These are phyloP conservation scores for Cerastoderma edule DNA, from an alignment of 2,888 invertebrate genomes.

Conservation along the genomic window DNA sequence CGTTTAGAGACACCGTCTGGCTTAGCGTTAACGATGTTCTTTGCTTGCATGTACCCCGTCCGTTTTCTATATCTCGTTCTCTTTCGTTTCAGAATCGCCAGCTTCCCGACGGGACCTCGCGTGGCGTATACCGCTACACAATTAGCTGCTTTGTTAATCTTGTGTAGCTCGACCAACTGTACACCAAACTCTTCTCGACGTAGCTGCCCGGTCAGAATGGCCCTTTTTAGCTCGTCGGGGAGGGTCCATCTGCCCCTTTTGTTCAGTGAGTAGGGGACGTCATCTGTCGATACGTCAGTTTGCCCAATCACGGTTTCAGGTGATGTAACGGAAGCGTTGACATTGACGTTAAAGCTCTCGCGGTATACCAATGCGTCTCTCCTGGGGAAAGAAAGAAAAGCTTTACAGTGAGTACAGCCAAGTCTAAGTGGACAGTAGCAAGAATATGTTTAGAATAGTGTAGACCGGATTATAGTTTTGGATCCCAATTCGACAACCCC, in stretches of 20 bases:
- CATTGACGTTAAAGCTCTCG: too few species aligned
- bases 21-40: not conserved
- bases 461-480: too few species aligned
- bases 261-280: slow-evolving; percentile 5
- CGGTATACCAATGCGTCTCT: too few species aligned
- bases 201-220: not conserved
- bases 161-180: not conserved
- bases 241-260: slow-evolving; percentile 5
- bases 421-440: too few species aligned
- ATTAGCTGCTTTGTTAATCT: not conserved
- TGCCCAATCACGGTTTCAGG: too few species aligned
- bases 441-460: too few species aligned
- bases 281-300: too few species aligned
- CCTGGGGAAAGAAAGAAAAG: too few species aligned
- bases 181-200: not conserved
- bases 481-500: too few species aligned
- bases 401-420: too few species aligned
- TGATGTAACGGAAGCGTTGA: too few species aligned
- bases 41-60: not conserved
- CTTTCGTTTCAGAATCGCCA: not conserved
- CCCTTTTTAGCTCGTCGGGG: not conserved
- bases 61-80: not conserved
- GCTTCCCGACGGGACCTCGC: not conserved
- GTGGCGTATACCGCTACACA: not conserved
- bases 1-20: not conserved